Percentiles rank a stretch among this genome's conserved stretches.
These are phyloP conservation scores for Drosophila merina DNA, from an alignment of 2,888 invertebrate genomes.

Conservation along the genomic window DNA sequence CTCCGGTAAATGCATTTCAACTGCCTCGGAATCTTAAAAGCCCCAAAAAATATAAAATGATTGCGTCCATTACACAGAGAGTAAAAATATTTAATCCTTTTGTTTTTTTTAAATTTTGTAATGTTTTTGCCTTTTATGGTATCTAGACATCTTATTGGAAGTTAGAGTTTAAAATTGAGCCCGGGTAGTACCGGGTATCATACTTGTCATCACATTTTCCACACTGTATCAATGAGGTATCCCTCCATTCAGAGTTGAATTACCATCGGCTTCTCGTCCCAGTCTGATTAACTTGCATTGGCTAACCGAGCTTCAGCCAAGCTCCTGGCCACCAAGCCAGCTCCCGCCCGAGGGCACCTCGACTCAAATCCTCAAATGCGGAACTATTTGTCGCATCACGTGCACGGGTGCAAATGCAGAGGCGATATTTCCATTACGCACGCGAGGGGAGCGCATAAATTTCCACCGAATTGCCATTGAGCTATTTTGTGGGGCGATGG, in stretches of 20 bases:
- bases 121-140: too few relatives aligned
- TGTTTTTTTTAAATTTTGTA: not conserved
- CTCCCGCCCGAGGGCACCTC: conserved; percentile 14
- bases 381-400: conserved; percentile 80
- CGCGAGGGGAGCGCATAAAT: conserved; percentile 61
- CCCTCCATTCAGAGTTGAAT: conserved; percentile 38
- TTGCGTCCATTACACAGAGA: conserved; percentile 22
- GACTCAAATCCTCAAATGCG: conserved; percentile 52
- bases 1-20: conserved; percentile 64
- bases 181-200: not conserved
- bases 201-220: not conserved
- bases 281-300: conserved; percentile 72
- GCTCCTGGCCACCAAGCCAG: not conserved
- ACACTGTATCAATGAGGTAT: conserved; percentile 21
- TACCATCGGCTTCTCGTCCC: conserved; percentile 30
- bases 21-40: conserved; percentile 25
- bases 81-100: conserved; percentile 1
- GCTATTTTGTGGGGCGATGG: not conserved
- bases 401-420: conserved; percentile 65
- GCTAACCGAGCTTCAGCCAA: conserved; percentile 1
- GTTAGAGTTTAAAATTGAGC: too few relatives aligned
- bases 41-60: conserved; percentile 7
- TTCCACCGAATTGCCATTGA: conserved; percentile 37
- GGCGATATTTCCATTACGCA: conserved; percentile 71
- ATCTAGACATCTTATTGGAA: too few relatives aligned